Evolutionary conservation across 2,888 invertebrate genomes (phyloP).

Genomic region (Synanthedon formicaeformis): DNA sequence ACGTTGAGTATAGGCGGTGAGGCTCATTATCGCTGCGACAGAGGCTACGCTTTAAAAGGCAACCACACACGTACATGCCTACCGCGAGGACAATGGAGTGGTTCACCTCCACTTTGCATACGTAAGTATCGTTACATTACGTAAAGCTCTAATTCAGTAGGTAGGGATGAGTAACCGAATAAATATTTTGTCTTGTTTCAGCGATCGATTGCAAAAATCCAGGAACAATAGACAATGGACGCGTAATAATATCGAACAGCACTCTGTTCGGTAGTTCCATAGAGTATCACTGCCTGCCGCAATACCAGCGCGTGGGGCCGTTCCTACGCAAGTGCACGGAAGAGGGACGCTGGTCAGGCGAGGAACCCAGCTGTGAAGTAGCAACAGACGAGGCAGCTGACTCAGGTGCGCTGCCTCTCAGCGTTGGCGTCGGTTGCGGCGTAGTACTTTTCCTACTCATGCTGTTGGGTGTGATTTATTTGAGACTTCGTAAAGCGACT

Average conservation of each 20-base stretch:
- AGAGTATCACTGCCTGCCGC: constrained; percentile 91
- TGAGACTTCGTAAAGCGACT: constrained; percentile 84
- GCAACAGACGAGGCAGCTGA: constrained; percentile 78
- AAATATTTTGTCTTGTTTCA: constrained; percentile 38
- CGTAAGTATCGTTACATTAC: constrained; percentile 70
- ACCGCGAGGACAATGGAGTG: constrained; percentile 85
- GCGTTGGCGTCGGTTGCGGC: constrained; percentile 87
- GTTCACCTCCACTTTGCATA: constrained; percentile 81
- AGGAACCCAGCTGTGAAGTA: constrained; percentile 85
- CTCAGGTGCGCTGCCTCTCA: constrained; percentile 78
- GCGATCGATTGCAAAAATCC: constrained; percentile 89
- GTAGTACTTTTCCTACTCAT: constrained; percentile 83
- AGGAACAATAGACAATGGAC: constrained; percentile 83
- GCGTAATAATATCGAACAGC: constrained; percentile 87
- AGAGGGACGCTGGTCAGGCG: constrained; percentile 88
- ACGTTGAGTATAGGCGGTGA: constrained; percentile 82
- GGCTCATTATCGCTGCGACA: constrained; percentile 85
- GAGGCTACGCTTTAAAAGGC: constrained; percentile 83
- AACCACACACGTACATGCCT: constrained; percentile 82
- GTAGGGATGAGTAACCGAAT: not conserved
- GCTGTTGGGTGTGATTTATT: constrained; percentile 82
- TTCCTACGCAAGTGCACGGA: constrained; percentile 87
- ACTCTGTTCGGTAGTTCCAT: constrained; percentile 86
- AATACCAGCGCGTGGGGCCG: constrained; percentile 84
- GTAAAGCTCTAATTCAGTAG: not conserved